A percentile compares a stretch with the other conserved stretches of the same genome.
phyloP scores from a whole-genome alignment of 35 echinoderm and acorn worm species.

The Eucidaris tribuloides region DNA sequence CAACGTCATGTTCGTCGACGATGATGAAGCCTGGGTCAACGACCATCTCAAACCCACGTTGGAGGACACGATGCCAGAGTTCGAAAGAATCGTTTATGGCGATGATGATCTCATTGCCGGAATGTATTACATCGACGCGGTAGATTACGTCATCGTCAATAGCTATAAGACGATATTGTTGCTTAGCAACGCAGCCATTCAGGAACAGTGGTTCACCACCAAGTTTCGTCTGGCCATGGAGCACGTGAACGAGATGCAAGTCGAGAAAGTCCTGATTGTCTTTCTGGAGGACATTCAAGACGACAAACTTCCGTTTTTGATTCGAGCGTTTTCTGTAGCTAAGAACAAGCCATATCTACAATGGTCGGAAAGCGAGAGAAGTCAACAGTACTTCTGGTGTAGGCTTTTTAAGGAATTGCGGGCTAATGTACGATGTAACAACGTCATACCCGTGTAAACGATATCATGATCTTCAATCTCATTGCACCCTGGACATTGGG shows the following conservation, averaged over 20 bases:
- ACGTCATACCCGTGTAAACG: not conserved
- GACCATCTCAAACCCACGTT: not conserved
- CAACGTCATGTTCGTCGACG: slow-evolving; percentile 9
- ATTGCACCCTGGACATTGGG: too few relatives aligned
- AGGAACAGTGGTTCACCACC: not conserved
- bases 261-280: not conserved
- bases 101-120: slow-evolving; percentile 12
- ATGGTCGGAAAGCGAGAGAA: not conserved
- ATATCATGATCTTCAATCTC: too few relatives aligned
- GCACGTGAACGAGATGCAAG: slow-evolving; percentile 5
- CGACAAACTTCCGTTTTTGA: not conserved
- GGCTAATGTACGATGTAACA: not conserved
- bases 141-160: not conserved
- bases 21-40: slow-evolving; percentile 1
- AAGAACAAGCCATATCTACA: slow-evolving; percentile 6
- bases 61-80: not conserved
- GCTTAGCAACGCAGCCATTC: slow-evolving; percentile 12
- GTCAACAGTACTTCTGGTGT: not conserved
- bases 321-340: not conserved
- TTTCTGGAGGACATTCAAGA: not conserved
- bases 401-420: not conserved
- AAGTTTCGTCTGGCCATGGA: slow-evolving; percentile 4
- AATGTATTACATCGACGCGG: not conserved
- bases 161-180: slow-evolving; percentile 9
- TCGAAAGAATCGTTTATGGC: not conserved